Percentiles rank a stretch among this genome's conserved stretches.
phyloP scores from a whole-genome alignment of 1,140 invertebrate genomes.

The Nautilus pompilius region DNA sequence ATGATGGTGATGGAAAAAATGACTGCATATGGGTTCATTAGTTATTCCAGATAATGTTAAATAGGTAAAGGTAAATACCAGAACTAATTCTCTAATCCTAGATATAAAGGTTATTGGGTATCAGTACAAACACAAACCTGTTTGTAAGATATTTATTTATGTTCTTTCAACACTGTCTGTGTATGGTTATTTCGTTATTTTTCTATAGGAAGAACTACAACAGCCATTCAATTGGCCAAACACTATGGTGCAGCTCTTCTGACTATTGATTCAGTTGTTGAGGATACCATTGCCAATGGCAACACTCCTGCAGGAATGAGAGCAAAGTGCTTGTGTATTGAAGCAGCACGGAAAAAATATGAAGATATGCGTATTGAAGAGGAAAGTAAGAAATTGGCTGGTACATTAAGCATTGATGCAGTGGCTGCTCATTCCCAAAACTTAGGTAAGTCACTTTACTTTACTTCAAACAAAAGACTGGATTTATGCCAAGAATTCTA shows the following conservation, averaged over 20 bases:
- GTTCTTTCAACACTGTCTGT: too few relatives aligned
- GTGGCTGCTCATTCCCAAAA: constrained; percentile 52
- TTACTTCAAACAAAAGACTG: not conserved
- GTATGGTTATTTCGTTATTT: too few relatives aligned
- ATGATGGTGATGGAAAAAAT: too few relatives aligned
- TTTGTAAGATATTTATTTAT: too few relatives aligned
- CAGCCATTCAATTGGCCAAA: constrained; percentile 47
- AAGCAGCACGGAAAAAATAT: constrained; percentile 44
- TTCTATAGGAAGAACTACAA: constrained; percentile 45
- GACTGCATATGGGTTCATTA: too few relatives aligned
- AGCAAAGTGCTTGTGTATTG: constrained; percentile 49
- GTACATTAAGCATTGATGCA: constrained; percentile 52
- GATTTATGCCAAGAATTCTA: too few relatives aligned
- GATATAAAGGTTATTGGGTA: too few relatives aligned
- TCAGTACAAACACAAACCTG: too few relatives aligned
- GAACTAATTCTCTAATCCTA: too few relatives aligned
- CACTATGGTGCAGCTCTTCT: constrained; percentile 52
- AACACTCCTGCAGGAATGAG: constrained; percentile 43
- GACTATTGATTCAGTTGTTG: constrained; percentile 49
- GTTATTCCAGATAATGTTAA: too few relatives aligned
- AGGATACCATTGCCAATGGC: constrained; percentile 53
- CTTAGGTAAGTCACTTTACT: constrained; percentile 19
- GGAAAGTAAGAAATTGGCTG: constrained; percentile 35
- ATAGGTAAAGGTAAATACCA: too few relatives aligned
- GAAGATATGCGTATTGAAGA: constrained; percentile 46